Evolutionary conservation across 2,113 vertebrate species (phyloP), one percentile per base, ranked within the genome.

Genomic region (Salminus brasiliensis): DNA sequence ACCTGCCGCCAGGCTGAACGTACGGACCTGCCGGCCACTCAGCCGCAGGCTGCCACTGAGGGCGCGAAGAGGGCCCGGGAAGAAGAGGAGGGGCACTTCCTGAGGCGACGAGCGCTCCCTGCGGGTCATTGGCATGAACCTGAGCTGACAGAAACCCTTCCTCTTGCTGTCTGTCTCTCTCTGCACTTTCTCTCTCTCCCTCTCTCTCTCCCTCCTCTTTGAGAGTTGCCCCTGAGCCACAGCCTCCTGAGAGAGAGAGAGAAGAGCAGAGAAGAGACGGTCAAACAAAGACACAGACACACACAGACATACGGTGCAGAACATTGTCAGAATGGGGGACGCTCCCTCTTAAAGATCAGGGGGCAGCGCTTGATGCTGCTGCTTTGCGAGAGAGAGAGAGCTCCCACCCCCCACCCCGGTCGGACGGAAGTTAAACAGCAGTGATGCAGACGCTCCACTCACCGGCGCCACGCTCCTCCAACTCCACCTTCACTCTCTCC

Each of bases 1-100:
- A 82, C 81, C 85, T 86, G 73, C 79, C 76, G 1, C 87, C 88
- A 0, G 80, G 85, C 34, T 91, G 88, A 27, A 87, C 78, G 88
- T 91, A 93, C 80, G 86, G 41, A 7, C 83, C 79, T 16, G 65
- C 7, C 6, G 75, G 16, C 79, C 83, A 84, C 2, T 81, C 79
- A 1, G 49, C 66, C 15, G 43, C 18, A 0, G 83, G 53, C 78
- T 90, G 90, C 92, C 91, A 93, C 73, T 78, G 89, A 23, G 80
- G 69, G 23, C 88, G 88, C 13, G 45, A 69, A 0, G 90, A 74
- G 47, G 75, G 75, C 15, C 47, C n/a, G 0, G 72, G 63, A 6
- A 78, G 67, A 4, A 67, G 9, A 34, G 66, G 59, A 21, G 69
- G 67, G 21, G 3, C 16, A 45, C 55, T n/a, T 79, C 77, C 57